Conservation (phyloP, 2,113 vertebrate species). For the Mustela lutreola region DNA sequence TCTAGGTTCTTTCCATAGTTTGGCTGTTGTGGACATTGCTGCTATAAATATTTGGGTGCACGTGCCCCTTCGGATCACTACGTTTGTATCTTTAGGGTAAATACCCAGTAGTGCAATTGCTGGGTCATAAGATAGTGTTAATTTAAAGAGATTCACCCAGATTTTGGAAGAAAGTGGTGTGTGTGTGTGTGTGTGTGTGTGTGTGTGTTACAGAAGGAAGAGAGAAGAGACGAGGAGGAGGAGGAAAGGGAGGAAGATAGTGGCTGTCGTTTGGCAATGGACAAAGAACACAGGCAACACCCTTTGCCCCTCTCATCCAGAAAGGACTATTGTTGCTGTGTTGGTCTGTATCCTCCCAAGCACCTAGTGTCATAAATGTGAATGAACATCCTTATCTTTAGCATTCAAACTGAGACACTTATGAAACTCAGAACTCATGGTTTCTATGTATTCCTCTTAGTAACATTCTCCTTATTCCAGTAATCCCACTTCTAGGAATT, state of each 20-base stretch:
- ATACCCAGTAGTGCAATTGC: too few species aligned
- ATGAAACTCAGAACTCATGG: background rate
- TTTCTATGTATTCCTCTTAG: background rate
- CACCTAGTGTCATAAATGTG: background rate
- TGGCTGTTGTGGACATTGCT: too few species aligned
- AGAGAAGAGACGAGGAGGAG: background rate
- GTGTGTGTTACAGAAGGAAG: background rate
- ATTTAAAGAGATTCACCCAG: background rate
- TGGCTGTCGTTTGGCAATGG: background rate
- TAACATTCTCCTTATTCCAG: background rate
- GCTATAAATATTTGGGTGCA: too few species aligned
- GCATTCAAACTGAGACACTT: background rate
- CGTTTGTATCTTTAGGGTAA: too few species aligned
- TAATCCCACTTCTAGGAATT: background rate
- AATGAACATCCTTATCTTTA: background rate
- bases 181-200: background rate
- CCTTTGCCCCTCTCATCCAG: background rate
- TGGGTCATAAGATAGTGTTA: background rate
- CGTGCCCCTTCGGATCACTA: too few species aligned
- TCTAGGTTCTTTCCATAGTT: too few species aligned
- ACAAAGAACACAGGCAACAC: background rate
- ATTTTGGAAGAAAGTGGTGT: background rate
- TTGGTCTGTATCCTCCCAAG: background rate
- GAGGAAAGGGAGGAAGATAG: background rate
- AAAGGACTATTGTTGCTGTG: background rate